Evolutionary conservation across 2,797 vertebrate genomes (phyloP).

Genomic region (Syngnathus rostellatus): DNA sequence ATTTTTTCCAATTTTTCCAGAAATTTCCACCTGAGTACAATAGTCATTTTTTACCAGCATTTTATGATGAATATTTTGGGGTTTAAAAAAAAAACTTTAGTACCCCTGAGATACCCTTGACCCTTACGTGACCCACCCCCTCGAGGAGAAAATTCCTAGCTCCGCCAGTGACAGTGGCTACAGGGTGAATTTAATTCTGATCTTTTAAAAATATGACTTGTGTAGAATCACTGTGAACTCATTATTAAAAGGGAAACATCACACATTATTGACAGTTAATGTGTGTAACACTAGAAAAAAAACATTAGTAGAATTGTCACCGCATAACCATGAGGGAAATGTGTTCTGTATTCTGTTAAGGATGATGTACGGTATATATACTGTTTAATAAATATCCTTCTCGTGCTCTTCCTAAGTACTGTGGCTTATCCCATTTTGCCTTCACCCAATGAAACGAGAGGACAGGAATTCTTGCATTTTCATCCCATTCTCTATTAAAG

Average conservation of each 20-base stretch:
- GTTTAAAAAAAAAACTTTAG: too few species aligned
- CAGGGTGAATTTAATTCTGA: neutral
- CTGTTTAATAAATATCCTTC: neutral
- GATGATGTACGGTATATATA: neutral
- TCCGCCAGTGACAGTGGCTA: too few species aligned
- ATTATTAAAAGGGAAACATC: neutral
- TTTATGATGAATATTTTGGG: too few species aligned
- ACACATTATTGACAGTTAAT: neutral
- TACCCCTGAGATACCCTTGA: too few species aligned
- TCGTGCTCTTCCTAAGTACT: neutral
- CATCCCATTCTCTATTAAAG: neutral
- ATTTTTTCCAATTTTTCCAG: too few species aligned
- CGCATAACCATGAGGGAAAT: neutral
- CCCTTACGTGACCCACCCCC: too few species aligned
- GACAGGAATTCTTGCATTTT: neutral
- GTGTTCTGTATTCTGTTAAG: neutral
- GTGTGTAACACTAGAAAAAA: neutral
- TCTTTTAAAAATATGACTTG: neutral
- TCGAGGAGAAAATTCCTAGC: too few species aligned
- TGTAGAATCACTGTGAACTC: constrained; percentile 4
- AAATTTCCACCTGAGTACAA: too few species aligned
- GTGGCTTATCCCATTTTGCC: constrained; percentile 1
- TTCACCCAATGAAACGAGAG: neutral
- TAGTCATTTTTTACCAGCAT: too few species aligned
- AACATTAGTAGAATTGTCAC: neutral